Base-by-base conservation (phyloP, 2,797 vertebrate species). In the Carduelis carduelis region DNA sequence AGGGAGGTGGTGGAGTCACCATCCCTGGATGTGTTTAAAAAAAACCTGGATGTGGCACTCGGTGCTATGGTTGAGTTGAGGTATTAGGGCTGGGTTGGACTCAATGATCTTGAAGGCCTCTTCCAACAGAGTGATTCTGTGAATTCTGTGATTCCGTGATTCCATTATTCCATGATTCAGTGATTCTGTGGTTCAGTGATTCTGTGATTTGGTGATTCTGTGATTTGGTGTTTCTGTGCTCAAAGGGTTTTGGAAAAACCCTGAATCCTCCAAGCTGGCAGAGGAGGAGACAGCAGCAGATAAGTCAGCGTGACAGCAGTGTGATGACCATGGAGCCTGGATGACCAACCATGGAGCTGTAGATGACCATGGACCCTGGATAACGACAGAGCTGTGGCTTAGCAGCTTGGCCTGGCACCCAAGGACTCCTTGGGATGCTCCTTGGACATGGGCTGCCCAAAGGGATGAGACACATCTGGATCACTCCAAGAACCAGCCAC, bases 401-500 rank as follows among this genome's bases (percentile, higher is more conserved):
- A 30, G 18, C 7, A 5, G 75, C 50, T 26, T 12, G 1, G 5
- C 49, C 68, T 5, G 8, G 27, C 44, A 1, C 46, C 14, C 3
- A 4, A 5, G 55, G 37, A 1, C 59, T 28, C 6, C 61, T 6
- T 21, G 14, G 56, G 44, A 12, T 9, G 12, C 55, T 47, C 53
- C 41, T 23, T 8, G 22, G 7, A 6, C 23, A 2, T 3, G 30
- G 20, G 11, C 32, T 37, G 18, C 19, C 47, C n/a, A 0, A 8
- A 28, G 50, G 63, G 19, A 5, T 5, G 7, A 28, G 24, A 5
- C 28, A 14, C 52, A 3, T 1, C n/a, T 0, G 6, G 32, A 3
- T 43, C 30, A 0, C 63, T 32, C 20, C 7, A 1, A 1, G 59
- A 43, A n/a, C 64, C 11, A 46, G 4, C 15, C 47, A 60, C 46